Evolutionary conservation across 2,888 invertebrate species (phyloP).

Genomic region (Parapristionchus giblindavisi): DNA sequence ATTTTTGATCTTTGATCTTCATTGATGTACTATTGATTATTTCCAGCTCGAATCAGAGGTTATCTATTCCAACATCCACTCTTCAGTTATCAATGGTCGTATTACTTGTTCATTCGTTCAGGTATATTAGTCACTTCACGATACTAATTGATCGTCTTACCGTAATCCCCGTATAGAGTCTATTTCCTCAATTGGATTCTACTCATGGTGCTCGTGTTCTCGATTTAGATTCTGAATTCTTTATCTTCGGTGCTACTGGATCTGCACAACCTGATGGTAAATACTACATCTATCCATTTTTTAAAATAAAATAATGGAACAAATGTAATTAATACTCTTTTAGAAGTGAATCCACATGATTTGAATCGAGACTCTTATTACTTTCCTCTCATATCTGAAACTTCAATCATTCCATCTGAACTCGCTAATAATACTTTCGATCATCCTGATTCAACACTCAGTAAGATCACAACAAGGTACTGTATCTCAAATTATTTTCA

Average conservation of each 20-base stretch:
- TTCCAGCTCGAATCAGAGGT: slow-evolving; percentile 25
- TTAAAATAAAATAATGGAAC: neutral
- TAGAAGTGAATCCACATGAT: slow-evolving; percentile 65
- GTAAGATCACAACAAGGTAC: neutral
- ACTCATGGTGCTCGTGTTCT: slow-evolving; percentile 55
- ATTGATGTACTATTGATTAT: neutral
- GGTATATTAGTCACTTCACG: neutral
- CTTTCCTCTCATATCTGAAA: slow-evolving; percentile 61
- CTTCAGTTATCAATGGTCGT: slow-evolving; percentile 29
- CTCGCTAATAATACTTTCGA: slow-evolving; percentile 15
- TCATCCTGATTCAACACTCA: slow-evolving; percentile 18
- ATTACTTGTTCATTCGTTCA: slow-evolving; percentile 26
- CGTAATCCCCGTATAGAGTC: neutral
- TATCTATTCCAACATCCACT: slow-evolving; percentile 14
- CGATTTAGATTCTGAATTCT: slow-evolving; percentile 60
- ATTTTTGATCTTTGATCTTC: neutral
- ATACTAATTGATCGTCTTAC: neutral
- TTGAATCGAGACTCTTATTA: slow-evolving; percentile 61
- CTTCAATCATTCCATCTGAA: slow-evolving; percentile 57
- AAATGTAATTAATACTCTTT: slow-evolving; percentile 27
- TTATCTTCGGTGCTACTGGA: slow-evolving; percentile 66
- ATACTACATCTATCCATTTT: slow-evolving; percentile 8
- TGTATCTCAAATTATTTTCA: neutral
- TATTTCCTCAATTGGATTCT: slow-evolving; percentile 28
- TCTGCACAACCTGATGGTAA: slow-evolving; percentile 66